These are phyloP conservation scores for Sebastes paucispinis DNA, from an alignment of 2,797 vertebrate genomes.

Conservation along the genomic window DNA sequence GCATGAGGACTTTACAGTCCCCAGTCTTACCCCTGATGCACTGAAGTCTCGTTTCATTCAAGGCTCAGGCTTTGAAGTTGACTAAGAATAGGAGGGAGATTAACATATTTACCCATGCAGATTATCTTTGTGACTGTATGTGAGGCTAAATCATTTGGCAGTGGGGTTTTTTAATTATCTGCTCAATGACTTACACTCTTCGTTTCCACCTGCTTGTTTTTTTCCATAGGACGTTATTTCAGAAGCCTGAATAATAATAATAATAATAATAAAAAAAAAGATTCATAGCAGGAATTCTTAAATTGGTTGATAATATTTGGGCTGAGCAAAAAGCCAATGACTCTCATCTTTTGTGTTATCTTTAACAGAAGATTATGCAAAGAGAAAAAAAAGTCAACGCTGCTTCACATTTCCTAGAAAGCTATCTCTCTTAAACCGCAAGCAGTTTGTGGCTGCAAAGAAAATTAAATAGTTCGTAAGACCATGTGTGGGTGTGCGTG, in stretches of 20 bases:
- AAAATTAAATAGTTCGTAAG: constrained; percentile 46
- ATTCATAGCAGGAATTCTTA: constrained; percentile 5
- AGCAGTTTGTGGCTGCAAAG: constrained; percentile 69
- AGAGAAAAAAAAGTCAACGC: constrained; percentile 23
- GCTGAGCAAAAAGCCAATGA: constrained; percentile 12
- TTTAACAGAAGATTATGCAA: constrained; percentile 52
- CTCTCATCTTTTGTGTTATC: constrained; percentile 63
- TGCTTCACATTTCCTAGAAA: constrained; percentile 90
- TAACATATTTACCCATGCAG: constrained; percentile 79
- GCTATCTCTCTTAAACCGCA: constrained; percentile 84
- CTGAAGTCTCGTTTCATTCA: constrained; percentile 70
- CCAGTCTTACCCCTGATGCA: constrained; percentile 64
- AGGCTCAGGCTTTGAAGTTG: constrained; percentile 69
- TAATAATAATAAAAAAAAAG: background rate
- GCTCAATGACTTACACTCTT: constrained; percentile 50
- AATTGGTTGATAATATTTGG: background rate
- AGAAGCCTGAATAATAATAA: background rate
- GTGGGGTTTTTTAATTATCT: constrained; percentile 71
- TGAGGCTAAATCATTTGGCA: constrained; percentile 70
- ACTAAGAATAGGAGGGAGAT: constrained; percentile 71
- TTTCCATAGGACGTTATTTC: constrained; percentile 41
- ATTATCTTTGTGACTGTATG: constrained; percentile 73
- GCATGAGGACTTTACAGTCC: constrained; percentile 64
- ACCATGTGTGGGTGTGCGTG: constrained; percentile 24
- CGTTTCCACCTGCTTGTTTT: constrained; percentile 67